Evolutionary conservation across 2,113 vertebrate species (phyloP), one percentile per base, ranked within the genome.

Genomic region (Cyrtonyx montezumae): DNA sequence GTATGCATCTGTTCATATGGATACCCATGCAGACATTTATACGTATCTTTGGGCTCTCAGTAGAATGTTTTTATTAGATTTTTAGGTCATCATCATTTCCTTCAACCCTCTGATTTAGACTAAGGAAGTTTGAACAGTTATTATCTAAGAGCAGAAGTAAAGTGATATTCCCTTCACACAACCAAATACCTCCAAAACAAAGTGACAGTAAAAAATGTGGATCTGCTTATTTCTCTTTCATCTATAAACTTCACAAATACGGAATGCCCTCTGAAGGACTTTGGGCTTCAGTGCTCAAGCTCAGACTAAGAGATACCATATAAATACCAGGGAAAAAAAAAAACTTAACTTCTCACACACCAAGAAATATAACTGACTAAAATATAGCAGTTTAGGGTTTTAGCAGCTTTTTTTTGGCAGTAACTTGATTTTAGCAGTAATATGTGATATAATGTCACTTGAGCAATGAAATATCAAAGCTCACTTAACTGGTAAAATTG

Each of bases 361-460:
- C 48, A 21, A 53, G 81, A 84, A 94, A 40, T 9, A 43, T 43
- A 61, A 75, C 37, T 55, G 69, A 70, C 65, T 62, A 68, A 8
- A 75, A 86, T 42, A 49, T 4, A 89, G 13, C 28, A 65, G 56
- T 43, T 78, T 19, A n/a, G n/a, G n/a, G n/a, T n/a, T n/a, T n/a
- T n/a, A 79, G 79, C 34, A 59, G 69, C 25, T 93, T 78, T 93
- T 93, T 78, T 66, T n/a, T 28, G 34, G 17, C 61, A 69, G 53
- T 66, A 82, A 65, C 37, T 78, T 12, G 45, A 74, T 26, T 59
- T 88, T 78, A 91, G 83, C 30, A 84, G 66, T 43, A 84, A 8
- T 65, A 87, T 9, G 15, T 89, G n/a, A 78, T 23, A 49, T 66
- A 68, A 53, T 14, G 46, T 18, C 28, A 69, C 45, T 65, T 46